Conservation (phyloP, 2,113 vertebrate genomes). For the Clupea harengus region DNA sequence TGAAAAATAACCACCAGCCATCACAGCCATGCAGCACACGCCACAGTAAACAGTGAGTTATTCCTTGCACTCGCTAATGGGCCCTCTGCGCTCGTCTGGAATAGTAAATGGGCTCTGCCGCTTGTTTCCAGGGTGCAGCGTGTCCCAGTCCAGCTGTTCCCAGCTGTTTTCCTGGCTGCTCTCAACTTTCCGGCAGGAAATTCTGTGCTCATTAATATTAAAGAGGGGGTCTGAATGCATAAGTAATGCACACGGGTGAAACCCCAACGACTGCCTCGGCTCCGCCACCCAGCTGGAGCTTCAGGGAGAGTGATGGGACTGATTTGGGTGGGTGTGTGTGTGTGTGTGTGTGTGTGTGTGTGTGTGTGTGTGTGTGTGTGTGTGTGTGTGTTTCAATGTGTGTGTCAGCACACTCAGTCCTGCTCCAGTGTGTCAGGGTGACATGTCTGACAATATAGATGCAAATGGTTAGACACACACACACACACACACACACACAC, state of each 20-base stretch:
- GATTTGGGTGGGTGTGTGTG: no score
- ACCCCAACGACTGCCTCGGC: slow-evolving; percentile 28
- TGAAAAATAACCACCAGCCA: slow-evolving; percentile 32
- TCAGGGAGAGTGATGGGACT: slow-evolving; percentile 20
- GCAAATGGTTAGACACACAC: not conserved
- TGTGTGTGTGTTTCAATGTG: slow-evolving; percentile 14
- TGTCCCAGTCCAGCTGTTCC: slow-evolving; percentile 40
- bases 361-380: no score
- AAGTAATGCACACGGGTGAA: slow-evolving; percentile 41
- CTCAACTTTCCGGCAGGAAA: slow-evolving; percentile 41
- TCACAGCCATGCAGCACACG: not conserved
- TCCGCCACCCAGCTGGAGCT: slow-evolving; percentile 19
- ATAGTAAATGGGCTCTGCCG: slow-evolving; percentile 21
- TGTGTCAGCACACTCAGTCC: not conserved
- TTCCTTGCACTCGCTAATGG: slow-evolving; percentile 13
- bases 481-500: not conserved
- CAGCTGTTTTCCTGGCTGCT: slow-evolving; percentile 26
- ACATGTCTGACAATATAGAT: not conserved
- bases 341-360: no score
- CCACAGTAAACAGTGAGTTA: slow-evolving; percentile 2
- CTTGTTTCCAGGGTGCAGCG: not conserved
- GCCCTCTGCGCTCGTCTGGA: slow-evolving; percentile 19
- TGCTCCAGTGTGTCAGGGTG: slow-evolving; percentile 13
- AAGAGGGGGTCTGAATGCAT: slow-evolving; percentile 35
- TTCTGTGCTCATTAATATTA: slow-evolving; percentile 55